Base-by-base conservation (phyloP, 2,888 invertebrate genomes). In the Apamea crenata region DNA sequence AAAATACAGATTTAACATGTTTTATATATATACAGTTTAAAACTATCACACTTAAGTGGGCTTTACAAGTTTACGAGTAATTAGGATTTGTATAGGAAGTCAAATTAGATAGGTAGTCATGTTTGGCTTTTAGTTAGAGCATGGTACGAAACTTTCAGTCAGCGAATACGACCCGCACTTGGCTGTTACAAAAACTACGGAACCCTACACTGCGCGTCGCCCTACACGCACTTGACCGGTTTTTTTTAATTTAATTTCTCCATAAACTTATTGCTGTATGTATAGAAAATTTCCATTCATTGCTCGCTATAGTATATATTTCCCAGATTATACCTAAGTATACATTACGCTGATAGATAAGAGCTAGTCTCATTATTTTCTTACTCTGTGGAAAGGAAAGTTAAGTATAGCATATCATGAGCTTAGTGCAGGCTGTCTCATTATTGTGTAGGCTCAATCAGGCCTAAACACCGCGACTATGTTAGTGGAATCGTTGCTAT, bases 351-450 rank as follows among this genome's bases (percentile, higher is more conserved):
- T 32, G 61, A 53, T 29, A 82, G 85, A 83, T 85, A 85, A 74
- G 66, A 77, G 47, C 67, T 72, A 44, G 68, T 74, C 85, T 86
- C 78, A 76, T 86, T 87, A 81, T 84, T 75, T 83, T 72, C 81
- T 77, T 81, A 84, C 29, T 76, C 78, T 72, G 71, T 83, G 83
- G 81, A 86, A 86, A 80, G 61, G 85, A 85, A 85, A 85, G 85
- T 85, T 86, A 77, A 83, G 77, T 86, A 76, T 76, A 80, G 85
- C 80, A 44, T 85, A 83, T 83, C 83, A 80, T 75, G 71, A 66
- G 78, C 72, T 75, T 61, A 66, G 59, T 40, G 56, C 78, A 6
- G 40, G 67, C 76, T 47, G 77, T 67, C 80, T 86, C 65, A 77
- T 86, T 73, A 80, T 65, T 69, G 86, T 70, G 71, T 44, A 61